Conservation (phyloP, 2,888 invertebrate species). For the Timandra comae region DNA sequence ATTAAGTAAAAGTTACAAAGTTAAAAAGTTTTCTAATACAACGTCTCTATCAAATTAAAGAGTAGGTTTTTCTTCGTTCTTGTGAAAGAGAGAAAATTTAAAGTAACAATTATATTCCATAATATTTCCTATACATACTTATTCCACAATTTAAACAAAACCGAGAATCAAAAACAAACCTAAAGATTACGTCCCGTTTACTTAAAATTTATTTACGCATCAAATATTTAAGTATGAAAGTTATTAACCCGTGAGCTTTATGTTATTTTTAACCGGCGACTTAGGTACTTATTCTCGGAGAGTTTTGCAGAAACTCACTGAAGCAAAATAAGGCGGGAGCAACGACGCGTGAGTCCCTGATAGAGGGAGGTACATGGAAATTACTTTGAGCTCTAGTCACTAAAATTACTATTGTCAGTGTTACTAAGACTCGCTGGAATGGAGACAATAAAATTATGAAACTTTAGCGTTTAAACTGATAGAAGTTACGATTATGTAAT, state of each 20-base stretch:
- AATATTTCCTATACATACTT: too few relatives aligned
- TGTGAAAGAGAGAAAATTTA: too few relatives aligned
- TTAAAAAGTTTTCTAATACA: too few relatives aligned
- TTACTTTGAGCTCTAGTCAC: constrained; percentile 12
- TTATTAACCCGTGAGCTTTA: constrained; percentile 28
- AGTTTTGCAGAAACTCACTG: constrained; percentile 36
- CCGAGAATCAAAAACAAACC: too few relatives aligned
- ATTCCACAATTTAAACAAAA: too few relatives aligned
- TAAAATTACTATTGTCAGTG: neutral
- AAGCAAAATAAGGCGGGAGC: constrained; percentile 38
- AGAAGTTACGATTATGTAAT: too few relatives aligned
- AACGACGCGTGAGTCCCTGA: constrained; percentile 51
- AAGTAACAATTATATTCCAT: too few relatives aligned
- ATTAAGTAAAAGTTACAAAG: too few relatives aligned
- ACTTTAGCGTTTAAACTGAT: too few relatives aligned
- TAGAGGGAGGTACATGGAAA: constrained; percentile 30
- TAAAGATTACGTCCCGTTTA: constrained; percentile 10
- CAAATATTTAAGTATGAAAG: constrained; percentile 18
- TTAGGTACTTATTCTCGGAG: constrained; percentile 22
- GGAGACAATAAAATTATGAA: too few relatives aligned
- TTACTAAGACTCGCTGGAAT: constrained; percentile 1
- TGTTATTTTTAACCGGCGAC: constrained; percentile 25
- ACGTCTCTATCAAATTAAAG: too few relatives aligned
- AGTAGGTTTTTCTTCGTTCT: too few relatives aligned
- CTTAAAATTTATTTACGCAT: constrained; percentile 9